Conservation (phyloP, 2,113 vertebrate species). For the Platichthys stellatus region DNA sequence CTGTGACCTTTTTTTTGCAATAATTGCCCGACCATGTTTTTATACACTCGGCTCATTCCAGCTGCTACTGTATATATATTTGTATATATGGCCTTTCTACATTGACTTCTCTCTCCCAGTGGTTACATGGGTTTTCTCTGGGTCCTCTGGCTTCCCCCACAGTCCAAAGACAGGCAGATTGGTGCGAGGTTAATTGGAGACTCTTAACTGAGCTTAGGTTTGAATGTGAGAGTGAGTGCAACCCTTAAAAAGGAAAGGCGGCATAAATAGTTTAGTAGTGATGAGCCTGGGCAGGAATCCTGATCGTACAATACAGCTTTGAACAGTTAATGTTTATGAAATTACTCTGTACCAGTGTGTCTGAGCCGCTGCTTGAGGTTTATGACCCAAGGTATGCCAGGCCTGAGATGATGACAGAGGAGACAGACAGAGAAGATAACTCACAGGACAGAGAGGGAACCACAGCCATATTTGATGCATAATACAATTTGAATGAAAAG, state of each 20-base stretch:
- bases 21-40: slow-evolving; percentile 22
- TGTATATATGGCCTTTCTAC: neutral
- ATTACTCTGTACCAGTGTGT: neutral
- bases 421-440: no score
- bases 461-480: no score
- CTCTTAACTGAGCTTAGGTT: no score
- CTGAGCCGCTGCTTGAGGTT: neutral
- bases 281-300: neutral
- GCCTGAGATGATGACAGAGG: no score
- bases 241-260: neutral
- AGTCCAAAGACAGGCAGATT: no score
- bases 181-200: no score
- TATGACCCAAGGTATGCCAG: neutral
- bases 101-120: no score
- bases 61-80: neutral
- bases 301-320: neutral
- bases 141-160: no score
- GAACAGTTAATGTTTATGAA: no score
- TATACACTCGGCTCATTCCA: neutral
- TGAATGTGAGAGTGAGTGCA: no score
- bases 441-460: neutral
- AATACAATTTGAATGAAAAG: no score
- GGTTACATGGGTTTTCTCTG: no score
- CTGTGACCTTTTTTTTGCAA: slow-evolving; percentile 6
- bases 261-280: neutral